Evolutionary conservation across 2,797 vertebrate species (phyloP).

Genomic region (Melanotaenia nigrans): DNA sequence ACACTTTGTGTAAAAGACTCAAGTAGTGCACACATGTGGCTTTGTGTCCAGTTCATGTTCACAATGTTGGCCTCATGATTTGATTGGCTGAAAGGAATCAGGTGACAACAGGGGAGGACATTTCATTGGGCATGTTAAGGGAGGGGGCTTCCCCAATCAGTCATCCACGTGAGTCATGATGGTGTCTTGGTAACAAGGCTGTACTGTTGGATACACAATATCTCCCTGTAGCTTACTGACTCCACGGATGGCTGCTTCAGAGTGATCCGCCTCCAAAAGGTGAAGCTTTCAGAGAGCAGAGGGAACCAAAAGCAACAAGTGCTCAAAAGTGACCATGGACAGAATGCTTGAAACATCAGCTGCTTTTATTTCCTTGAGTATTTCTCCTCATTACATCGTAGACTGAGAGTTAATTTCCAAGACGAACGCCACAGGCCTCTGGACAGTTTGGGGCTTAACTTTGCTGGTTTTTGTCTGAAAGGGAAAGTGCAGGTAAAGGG

Average conservation of each 20-base stretch:
- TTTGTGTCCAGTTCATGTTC: constrained; percentile 32
- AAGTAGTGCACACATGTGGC: constrained; percentile 18
- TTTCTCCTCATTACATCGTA: background rate
- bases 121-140: constrained; percentile 45
- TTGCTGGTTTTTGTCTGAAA: constrained; percentile 59
- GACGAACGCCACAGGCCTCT: constrained; percentile 30
- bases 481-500: constrained; percentile 25
- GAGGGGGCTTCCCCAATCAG: constrained; percentile 35
- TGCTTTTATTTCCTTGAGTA: constrained; percentile 2
- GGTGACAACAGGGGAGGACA: constrained; percentile 39
- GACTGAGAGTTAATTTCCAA: constrained; percentile 38
- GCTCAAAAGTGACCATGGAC: constrained; percentile 15
- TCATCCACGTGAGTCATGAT: constrained; percentile 50
- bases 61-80: constrained; percentile 1
- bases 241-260: constrained; percentile 60
- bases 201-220: constrained; percentile 71
- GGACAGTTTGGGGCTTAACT: constrained; percentile 44
- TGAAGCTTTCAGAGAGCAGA: constrained; percentile 52
- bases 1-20: constrained; percentile 46
- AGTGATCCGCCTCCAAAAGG: constrained; percentile 60
- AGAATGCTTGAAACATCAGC: background rate
- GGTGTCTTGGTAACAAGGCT: constrained; percentile 70
- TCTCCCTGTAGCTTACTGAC: constrained; percentile 64
- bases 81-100: constrained; percentile 48
- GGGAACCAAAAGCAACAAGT: constrained; percentile 15